Evolutionary conservation across 2,797 vertebrate genomes (phyloP).

Genomic region (Ciconia nigra): DNA sequence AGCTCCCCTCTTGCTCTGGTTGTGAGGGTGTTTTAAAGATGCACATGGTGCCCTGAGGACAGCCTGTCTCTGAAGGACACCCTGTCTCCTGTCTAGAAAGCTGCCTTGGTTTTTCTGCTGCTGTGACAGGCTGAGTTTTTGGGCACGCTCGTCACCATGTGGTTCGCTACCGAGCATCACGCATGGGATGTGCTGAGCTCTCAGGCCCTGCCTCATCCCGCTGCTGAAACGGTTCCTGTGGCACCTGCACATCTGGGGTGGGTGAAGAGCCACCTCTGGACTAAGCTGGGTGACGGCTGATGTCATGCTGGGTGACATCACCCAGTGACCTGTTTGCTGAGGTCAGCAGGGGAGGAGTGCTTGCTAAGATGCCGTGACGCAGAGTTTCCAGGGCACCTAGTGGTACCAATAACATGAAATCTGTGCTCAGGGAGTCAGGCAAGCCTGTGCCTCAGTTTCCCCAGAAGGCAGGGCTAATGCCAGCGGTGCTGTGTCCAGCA

Average conservation of each 20-base stretch:
- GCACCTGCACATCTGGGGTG: neutral
- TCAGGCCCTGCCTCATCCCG: rapidly evolving
- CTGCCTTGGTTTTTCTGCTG: neutral
- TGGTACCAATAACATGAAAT: neutral
- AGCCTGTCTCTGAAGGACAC: too few relatives aligned
- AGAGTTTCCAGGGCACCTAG: neutral
- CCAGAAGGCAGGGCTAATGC: neutral
- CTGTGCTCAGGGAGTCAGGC: neutral
- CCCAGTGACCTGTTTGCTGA: neutral
- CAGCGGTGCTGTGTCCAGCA: neutral
- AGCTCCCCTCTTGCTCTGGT: neutral
- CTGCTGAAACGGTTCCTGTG: rapidly evolving
- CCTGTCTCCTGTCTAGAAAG: neutral
- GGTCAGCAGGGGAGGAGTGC: neutral
- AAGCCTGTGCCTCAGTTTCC: neutral
- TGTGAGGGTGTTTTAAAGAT: neutral
- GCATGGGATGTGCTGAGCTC: neutral
- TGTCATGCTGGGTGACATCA: neutral
- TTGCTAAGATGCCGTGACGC: neutral
- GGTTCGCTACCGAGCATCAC: rapidly evolving
- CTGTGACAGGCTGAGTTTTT: neutral
- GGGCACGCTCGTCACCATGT: neutral
- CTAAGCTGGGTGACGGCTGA: neutral
- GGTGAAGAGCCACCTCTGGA: neutral
- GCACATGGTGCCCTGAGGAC: neutral